Evolutionary conservation across 2,888 invertebrate genomes (phyloP).

Genomic region (Agrochola circellaris): DNA sequence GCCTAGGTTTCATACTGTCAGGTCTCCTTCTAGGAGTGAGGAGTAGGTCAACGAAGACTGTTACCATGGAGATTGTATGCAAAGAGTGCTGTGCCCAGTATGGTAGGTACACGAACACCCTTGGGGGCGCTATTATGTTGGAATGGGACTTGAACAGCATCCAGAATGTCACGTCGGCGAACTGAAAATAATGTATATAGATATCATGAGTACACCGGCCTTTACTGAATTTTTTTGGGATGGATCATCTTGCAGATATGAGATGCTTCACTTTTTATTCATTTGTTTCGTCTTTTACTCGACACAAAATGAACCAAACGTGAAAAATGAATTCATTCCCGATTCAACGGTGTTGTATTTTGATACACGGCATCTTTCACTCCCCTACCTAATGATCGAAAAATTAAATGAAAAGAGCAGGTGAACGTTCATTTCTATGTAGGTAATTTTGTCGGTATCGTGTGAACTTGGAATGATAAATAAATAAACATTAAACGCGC

Average conservation of each 20-base stretch:
- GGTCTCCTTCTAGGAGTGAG: slow-evolving; percentile 74
- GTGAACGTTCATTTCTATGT: too few relatives aligned
- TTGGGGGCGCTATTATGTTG: slow-evolving; percentile 68
- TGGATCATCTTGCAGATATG: background rate
- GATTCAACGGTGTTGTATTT: too few relatives aligned
- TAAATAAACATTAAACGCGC: too few relatives aligned
- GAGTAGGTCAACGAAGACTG: slow-evolving; percentile 71
- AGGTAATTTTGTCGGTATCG: background rate
- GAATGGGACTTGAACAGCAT: slow-evolving; percentile 66
- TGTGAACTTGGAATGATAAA: too few relatives aligned
- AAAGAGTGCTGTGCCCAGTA: slow-evolving; percentile 76
- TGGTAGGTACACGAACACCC: slow-evolving; percentile 72
- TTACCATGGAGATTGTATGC: slow-evolving; percentile 72
- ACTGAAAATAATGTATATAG: slow-evolving; percentile 66
- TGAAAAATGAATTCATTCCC: background rate
- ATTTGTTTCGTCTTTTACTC: background rate
- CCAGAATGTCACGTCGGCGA: slow-evolving; percentile 74
- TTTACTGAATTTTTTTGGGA: background rate
- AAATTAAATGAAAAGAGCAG: background rate
- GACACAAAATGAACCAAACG: background rate
- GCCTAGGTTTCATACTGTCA: slow-evolving; percentile 60
- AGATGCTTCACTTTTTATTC: background rate
- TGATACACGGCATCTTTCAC: too few relatives aligned
- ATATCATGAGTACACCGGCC: background rate
- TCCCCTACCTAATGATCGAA: too few relatives aligned